Evolutionary conservation across 2,888 invertebrate species (phyloP).

Genomic region (Dolomedes plantarius): DNA sequence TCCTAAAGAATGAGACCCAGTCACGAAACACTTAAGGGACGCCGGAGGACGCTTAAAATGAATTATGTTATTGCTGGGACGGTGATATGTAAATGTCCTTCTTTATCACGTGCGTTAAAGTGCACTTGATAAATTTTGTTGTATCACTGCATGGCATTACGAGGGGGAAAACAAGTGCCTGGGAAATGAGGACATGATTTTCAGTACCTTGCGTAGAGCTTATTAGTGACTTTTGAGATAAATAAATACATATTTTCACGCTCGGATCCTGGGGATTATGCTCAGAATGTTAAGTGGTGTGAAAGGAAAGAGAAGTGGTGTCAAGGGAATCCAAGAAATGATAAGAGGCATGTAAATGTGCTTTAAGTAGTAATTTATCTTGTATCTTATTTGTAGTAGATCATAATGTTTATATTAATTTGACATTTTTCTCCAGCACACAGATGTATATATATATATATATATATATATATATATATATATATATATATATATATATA

Average conservation of each 20-base stretch:
- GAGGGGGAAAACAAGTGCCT: not conserved
- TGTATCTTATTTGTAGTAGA: too few relatives aligned
- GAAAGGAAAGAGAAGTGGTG: not conserved
- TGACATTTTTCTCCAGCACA: too few relatives aligned
- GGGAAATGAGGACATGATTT: not conserved
- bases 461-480: too few relatives aligned
- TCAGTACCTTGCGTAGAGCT: not conserved
- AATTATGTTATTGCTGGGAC: slow-evolving; percentile 56
- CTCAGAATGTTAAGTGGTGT: not conserved
- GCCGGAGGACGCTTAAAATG: slow-evolving; percentile 27
- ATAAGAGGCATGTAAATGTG: not conserved
- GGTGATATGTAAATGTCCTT: slow-evolving; percentile 61
- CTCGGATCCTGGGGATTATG: not conserved
- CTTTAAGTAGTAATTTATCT: not conserved
- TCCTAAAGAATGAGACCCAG: slow-evolving; percentile 59
- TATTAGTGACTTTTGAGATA: not conserved
- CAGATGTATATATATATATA: too few relatives aligned
- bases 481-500: too few relatives aligned
- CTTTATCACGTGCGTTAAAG: slow-evolving; percentile 36
- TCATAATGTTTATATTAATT: too few relatives aligned
- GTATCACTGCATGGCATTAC: slow-evolving; percentile 28
- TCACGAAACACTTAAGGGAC: slow-evolving; percentile 66
- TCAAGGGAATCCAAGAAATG: not conserved
- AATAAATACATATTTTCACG: slow-evolving; percentile 1
- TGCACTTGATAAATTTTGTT: slow-evolving; percentile 51